Conservation (phyloP, 2,888 invertebrate genomes). For the Lycia hirtaria region DNA sequence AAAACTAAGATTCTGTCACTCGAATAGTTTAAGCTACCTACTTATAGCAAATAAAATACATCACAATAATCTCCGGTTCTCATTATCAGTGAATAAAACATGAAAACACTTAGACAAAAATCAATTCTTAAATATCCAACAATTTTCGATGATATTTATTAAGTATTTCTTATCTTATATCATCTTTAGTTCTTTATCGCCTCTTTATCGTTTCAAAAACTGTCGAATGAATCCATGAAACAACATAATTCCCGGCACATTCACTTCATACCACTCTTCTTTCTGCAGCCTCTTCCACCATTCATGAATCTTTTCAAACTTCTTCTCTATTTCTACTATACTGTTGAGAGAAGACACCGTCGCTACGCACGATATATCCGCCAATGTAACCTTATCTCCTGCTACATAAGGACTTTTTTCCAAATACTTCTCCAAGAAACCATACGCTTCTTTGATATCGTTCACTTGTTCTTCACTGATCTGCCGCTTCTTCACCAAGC, state of each 20-base stretch:
- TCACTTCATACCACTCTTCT: slow-evolving; percentile 53
- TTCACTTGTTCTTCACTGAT: slow-evolving; percentile 43
- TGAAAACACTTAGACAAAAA: too few relatives aligned
- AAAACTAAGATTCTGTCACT: too few relatives aligned
- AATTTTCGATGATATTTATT: too few relatives aligned
- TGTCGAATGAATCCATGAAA: slow-evolving; percentile 48
- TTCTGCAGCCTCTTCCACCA: slow-evolving; percentile 53
- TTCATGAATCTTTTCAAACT: slow-evolving; percentile 43
- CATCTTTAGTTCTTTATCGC: too few relatives aligned
- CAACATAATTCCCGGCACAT: slow-evolving; percentile 48
- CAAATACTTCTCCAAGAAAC: slow-evolving; percentile 55
- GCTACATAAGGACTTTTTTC: slow-evolving; percentile 47
- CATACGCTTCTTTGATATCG: slow-evolving; percentile 54
- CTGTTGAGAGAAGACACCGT: slow-evolving; percentile 53
- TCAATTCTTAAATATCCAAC: too few relatives aligned
- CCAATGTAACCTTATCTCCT: slow-evolving; percentile 51
- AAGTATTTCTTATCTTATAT: too few relatives aligned
- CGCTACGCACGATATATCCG: slow-evolving; percentile 59
- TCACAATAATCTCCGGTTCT: too few relatives aligned
- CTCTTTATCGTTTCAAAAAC: slow-evolving; percentile 33
- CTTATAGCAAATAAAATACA: too few relatives aligned
- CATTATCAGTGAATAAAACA: too few relatives aligned
- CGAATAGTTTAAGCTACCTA: too few relatives aligned
- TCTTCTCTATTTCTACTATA: slow-evolving; percentile 47
- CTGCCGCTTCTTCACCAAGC: slow-evolving; percentile 39